phyloP scores from a whole-genome alignment of 1,140 invertebrate species.

The Mya arenaria region DNA sequence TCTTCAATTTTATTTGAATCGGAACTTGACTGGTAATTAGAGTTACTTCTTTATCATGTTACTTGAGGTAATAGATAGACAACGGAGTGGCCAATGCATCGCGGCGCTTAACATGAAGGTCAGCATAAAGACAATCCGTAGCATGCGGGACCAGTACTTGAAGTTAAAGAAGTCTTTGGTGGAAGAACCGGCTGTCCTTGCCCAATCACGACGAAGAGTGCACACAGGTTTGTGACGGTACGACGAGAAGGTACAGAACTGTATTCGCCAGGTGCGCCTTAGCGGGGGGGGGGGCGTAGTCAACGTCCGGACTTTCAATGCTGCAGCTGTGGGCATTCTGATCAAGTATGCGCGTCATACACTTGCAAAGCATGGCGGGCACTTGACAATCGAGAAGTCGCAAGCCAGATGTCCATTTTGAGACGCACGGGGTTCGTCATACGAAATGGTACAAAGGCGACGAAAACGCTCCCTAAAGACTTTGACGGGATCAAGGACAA shows the following conservation, averaged over 20 bases:
- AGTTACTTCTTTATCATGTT: no score
- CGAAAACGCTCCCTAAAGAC: constrained; percentile 51
- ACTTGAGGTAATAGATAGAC: no score
- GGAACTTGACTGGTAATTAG: no score
- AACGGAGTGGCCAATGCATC: constrained; percentile 4
- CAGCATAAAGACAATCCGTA: background rate
- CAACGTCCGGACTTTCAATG: no score
- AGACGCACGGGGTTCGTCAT: constrained; percentile 58
- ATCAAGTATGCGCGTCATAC: no score
- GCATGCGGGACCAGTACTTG: background rate
- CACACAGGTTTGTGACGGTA: background rate
- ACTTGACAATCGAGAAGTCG: constrained; percentile 36
- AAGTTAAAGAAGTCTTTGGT: background rate
- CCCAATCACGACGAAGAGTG: background rate
- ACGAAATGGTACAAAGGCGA: constrained; percentile 55
- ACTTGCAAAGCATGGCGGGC: constrained; percentile 48
- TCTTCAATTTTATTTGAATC: no score
- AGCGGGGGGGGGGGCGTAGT: no score
- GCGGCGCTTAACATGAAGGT: background rate
- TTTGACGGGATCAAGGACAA: constrained; percentile 56
- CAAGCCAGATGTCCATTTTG: constrained; percentile 45
- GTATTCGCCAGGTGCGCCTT: no score
- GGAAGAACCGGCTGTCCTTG: background rate
- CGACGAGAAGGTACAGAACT: no score
- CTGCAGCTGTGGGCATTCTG: no score